These are phyloP conservation scores for Thaleichthys pacificus DNA, from an alignment of 2,797 vertebrate genomes.

Conservation along the genomic window DNA sequence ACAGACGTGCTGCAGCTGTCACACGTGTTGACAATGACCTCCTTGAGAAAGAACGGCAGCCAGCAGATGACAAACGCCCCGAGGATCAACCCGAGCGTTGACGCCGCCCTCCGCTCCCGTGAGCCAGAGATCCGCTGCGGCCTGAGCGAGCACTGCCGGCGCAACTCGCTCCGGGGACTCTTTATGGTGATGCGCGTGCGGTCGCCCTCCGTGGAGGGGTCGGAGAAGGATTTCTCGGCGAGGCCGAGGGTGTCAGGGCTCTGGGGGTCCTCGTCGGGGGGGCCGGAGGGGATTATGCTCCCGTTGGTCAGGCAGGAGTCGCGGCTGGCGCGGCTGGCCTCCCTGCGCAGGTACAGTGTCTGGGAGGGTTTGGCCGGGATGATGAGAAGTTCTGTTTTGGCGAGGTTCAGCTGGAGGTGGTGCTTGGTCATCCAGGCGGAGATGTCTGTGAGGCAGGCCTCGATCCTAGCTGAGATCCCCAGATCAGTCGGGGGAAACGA, in stretches of 20 bases:
- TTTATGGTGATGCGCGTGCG: conserved; percentile 71
- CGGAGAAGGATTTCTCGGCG: conserved; percentile 87
- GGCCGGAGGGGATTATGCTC: conserved; percentile 81
- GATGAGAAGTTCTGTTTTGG: no score
- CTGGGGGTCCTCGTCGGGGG: conserved; percentile 75
- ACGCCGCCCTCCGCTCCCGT: conserved; percentile 91
- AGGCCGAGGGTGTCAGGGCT: conserved; percentile 78
- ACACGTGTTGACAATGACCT: conserved; percentile 93
- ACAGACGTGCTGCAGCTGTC: conserved; percentile 82
- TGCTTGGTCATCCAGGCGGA: no score
- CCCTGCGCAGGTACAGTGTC: conserved; percentile 90
- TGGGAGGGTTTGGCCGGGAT: no score
- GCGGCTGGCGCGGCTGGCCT: conserved; percentile 84
- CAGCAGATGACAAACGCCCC: conserved; percentile 97
- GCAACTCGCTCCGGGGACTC: conserved; percentile 76
- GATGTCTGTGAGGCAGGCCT: no score
- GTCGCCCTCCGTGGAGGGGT: conserved; percentile 86
- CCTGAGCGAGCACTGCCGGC: conserved; percentile 76
- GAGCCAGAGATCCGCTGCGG: conserved; percentile 88
- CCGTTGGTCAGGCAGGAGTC: conserved; percentile 85
- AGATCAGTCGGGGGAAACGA: no score
- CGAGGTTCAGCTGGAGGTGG: no score
- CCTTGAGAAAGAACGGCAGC: conserved; percentile 98
- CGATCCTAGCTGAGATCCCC: no score
- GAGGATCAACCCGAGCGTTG: conserved; percentile 91